phyloP scores from a whole-genome alignment of 2,888 invertebrate species.

The Latheticus oryzae region DNA sequence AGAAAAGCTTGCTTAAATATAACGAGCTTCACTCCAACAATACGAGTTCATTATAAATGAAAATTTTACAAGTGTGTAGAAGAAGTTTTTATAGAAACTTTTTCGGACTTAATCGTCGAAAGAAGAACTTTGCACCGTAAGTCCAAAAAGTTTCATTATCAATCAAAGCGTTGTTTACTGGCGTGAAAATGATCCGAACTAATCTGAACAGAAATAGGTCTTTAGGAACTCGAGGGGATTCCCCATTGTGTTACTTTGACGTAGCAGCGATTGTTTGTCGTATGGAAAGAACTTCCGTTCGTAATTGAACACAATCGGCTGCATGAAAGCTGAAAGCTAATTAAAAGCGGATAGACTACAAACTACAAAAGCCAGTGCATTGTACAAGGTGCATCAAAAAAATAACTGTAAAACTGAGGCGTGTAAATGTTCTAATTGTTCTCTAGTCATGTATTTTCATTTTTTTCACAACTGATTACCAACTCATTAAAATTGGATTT shows the following conservation, averaged over 20 bases:
- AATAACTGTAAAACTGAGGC: too few relatives aligned
- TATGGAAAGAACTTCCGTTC: slow-evolving; percentile 19
- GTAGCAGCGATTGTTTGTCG: slow-evolving; percentile 16
- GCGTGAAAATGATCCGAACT: slow-evolving; percentile 15
- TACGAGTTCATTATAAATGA: slow-evolving; percentile 13
- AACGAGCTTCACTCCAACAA: slow-evolving; percentile 17
- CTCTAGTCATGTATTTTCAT: too few relatives aligned
- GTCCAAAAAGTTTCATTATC: slow-evolving; percentile 13
- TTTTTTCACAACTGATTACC: too few relatives aligned
- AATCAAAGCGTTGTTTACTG: slow-evolving; percentile 11
- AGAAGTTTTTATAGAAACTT: slow-evolving; percentile 6
- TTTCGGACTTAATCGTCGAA: slow-evolving; percentile 7
- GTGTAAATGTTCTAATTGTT: too few relatives aligned
- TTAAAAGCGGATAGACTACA: slow-evolving; percentile 21
- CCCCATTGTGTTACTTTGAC: slow-evolving; percentile 11
- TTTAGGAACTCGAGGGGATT: slow-evolving; percentile 7
- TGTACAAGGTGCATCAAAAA: too few relatives aligned
- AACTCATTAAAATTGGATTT: too few relatives aligned
- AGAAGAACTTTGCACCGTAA: not conserved
- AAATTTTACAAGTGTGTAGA: slow-evolving; percentile 3
- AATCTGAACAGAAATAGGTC: slow-evolving; percentile 16
- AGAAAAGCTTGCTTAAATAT: slow-evolving; percentile 12
- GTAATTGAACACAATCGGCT: too few relatives aligned
- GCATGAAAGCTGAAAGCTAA: slow-evolving; percentile 24
- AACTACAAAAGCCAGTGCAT: too few relatives aligned